Evolutionary conservation across 2,888 invertebrate genomes (phyloP).

Genomic region (Caenorhabditis wallacei): DNA sequence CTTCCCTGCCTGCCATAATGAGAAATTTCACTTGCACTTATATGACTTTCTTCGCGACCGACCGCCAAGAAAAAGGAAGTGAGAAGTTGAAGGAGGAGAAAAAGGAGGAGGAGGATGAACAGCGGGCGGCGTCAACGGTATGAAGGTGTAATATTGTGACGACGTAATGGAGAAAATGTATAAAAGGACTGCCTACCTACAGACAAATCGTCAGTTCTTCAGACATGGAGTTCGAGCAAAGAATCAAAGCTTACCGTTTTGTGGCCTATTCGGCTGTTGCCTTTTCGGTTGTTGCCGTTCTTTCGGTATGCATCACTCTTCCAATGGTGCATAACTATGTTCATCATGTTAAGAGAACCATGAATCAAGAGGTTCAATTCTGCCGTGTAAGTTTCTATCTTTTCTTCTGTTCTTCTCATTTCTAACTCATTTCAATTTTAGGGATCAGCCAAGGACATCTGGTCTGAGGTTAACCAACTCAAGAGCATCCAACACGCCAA

Average conservation of each 20-base stretch:
- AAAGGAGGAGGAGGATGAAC: slow-evolving; percentile 36
- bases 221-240: slow-evolving; percentile 70
- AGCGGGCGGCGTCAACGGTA: slow-evolving; percentile 38
- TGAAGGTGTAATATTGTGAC: slow-evolving; percentile 32
- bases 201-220: slow-evolving; percentile 44
- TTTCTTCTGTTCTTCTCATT: background rate
- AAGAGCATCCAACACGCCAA: slow-evolving; percentile 72
- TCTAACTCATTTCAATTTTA: slow-evolving; percentile 10
- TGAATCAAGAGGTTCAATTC: slow-evolving; percentile 72
- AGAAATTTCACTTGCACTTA: slow-evolving; percentile 62
- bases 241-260: slow-evolving; percentile 74
- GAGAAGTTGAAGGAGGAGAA: slow-evolving; percentile 28
- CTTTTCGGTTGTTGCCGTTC: slow-evolving; percentile 74
- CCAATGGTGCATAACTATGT: slow-evolving; percentile 75
- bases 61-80: slow-evolving; percentile 41
- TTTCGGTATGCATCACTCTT: slow-evolving; percentile 71
- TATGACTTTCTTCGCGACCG: slow-evolving; percentile 35
- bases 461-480: slow-evolving; percentile 71
- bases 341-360: slow-evolving; percentile 72
- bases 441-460: slow-evolving; percentile 72
- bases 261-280: slow-evolving; percentile 75
- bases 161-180: slow-evolving; percentile 17
- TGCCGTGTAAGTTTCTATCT: slow-evolving; percentile 60
- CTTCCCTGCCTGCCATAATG: slow-evolving; percentile 43
- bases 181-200: slow-evolving; percentile 21